Conservation (phyloP, 1,140 invertebrate species). For the Rhagoletis zephyria region DNA sequence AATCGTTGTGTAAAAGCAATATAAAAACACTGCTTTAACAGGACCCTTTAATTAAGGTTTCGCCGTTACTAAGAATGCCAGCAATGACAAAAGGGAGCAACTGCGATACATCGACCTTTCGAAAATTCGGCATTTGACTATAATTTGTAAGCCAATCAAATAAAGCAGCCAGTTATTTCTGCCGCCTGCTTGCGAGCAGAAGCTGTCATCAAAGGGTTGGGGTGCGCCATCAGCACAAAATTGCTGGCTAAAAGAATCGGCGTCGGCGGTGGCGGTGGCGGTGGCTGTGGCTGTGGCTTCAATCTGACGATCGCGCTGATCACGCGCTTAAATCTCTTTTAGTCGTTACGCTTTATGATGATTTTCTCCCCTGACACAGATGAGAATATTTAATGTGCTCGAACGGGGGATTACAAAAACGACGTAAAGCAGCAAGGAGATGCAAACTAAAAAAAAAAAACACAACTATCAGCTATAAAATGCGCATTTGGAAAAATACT, state of each 20-base stretch:
- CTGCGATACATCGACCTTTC: neutral
- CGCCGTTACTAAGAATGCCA: neutral
- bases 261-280: too few species aligned
- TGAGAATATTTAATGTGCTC: neutral
- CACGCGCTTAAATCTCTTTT: slow-evolving; percentile 16
- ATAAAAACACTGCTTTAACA: slow-evolving; percentile 4
- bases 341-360: neutral
- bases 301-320: neutral
- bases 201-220: slow-evolving; percentile 38
- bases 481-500: neutral
- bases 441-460: neutral
- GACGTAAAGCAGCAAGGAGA: too few species aligned
- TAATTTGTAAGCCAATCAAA: slow-evolving; percentile 46
- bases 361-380: slow-evolving; percentile 11
- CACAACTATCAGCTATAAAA: neutral
- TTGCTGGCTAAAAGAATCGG: slow-evolving; percentile 26
- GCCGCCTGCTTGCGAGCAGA: neutral
- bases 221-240: neutral
- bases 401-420: neutral
- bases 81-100: slow-evolving; percentile 28
- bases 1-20: neutral
- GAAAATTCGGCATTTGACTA: slow-evolving; percentile 5
- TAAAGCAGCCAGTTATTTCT: slow-evolving; percentile 13
- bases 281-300: too few species aligned
- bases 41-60: slow-evolving; percentile 32